Evolutionary conservation across 2,113 vertebrate species (phyloP).

Genomic region (Rostratula benghalensis): DNA sequence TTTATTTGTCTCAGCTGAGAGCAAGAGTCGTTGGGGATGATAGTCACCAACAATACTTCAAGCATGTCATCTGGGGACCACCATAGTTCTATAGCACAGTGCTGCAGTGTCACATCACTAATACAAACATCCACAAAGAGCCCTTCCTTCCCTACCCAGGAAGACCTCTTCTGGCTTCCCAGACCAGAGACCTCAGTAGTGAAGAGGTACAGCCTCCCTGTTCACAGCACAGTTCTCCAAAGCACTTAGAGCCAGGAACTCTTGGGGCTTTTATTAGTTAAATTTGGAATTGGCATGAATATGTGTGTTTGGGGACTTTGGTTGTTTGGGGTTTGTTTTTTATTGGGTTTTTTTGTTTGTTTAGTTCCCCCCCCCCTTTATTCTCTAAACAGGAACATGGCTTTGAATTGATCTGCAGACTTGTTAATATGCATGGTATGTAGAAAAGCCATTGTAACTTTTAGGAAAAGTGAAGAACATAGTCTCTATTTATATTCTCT

Average conservation of each 20-base stretch:
- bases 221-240: not conserved
- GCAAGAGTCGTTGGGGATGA: not conserved
- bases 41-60: not conserved
- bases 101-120: not conserved
- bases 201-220: not conserved
- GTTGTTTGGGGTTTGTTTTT: not conserved
- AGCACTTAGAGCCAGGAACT: not conserved
- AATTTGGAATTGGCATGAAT: not conserved
- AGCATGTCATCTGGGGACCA: rapidly evolving
- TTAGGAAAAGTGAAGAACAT: not conserved
- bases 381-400: not conserved
- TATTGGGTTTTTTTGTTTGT: not conserved
- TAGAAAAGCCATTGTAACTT: not conserved
- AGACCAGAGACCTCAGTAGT: not conserved
- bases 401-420: not conserved
- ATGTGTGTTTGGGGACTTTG: too few species aligned
- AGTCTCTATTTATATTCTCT: not conserved
- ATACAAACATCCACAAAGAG: not conserved
- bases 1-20: not conserved
- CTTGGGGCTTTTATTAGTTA: not conserved
- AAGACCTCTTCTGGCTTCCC: not conserved
- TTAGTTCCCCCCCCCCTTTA: not conserved
- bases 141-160: not conserved
- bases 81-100: rapidly evolving
- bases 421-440: not conserved